These are phyloP conservation scores for Pentalonia nigronervosa DNA, from an alignment of 1,140 invertebrate genomes.

Conservation along the genomic window DNA sequence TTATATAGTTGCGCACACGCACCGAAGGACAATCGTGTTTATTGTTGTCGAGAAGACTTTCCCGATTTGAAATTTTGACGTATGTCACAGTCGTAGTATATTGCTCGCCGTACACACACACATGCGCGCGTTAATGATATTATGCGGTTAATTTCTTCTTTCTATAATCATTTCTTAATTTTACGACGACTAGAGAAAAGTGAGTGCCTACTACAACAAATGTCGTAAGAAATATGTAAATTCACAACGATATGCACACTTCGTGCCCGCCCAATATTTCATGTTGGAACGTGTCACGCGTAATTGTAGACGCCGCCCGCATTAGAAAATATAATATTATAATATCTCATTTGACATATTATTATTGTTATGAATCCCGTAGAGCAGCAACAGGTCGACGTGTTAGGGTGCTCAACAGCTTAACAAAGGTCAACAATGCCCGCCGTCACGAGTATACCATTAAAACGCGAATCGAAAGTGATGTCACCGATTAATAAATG, in stretches of 20 bases:
- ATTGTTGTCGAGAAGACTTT: conserved; percentile 25
- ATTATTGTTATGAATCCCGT: background rate
- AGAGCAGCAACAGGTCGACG: background rate
- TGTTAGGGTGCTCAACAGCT: background rate
- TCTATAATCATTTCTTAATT: background rate
- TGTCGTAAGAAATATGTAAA: conserved; percentile 23
- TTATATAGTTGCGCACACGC: background rate
- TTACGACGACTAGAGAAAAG: background rate
- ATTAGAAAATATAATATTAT: background rate
- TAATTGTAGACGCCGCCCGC: background rate
- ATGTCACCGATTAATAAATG: background rate
- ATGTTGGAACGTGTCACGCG: background rate
- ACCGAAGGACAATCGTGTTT: conserved; percentile 13
- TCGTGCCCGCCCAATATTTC: background rate
- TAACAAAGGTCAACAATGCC: background rate
- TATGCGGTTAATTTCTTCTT: conserved; percentile 12
- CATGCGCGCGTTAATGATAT: background rate
- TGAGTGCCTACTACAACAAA: background rate
- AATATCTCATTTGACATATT: background rate
- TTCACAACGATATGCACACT: background rate
- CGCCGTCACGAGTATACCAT: background rate
- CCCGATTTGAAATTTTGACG: conserved; percentile 32
- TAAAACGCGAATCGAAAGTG: background rate
- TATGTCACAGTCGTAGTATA: background rate
- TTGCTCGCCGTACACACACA: background rate